A percentile compares a stretch with the other conserved stretches of the same genome.
phyloP scores from a whole-genome alignment of 2,113 vertebrate species.

The Ictidomys tridecemlineatus region DNA sequence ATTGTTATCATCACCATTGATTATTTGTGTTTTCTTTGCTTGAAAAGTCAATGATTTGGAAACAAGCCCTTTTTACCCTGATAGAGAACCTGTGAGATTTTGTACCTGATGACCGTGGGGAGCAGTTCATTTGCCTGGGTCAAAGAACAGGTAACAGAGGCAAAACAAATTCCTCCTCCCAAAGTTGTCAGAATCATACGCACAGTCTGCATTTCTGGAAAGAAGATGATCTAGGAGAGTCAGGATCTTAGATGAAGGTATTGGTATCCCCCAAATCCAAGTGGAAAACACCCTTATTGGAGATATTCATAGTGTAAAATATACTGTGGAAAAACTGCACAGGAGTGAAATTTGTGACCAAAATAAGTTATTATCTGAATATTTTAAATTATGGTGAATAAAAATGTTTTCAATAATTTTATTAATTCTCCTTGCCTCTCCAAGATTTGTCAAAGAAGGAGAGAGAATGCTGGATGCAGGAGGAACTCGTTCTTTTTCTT shows the following conservation, averaged over 20 bases:
- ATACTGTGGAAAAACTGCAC: not conserved
- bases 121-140: slow-evolving; percentile 55
- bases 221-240: not conserved
- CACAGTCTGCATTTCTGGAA: slow-evolving; percentile 61
- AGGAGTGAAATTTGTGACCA: not conserved
- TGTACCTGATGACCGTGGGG: slow-evolving; percentile 64
- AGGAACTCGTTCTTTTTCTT: not conserved
- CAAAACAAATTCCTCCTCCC: not conserved
- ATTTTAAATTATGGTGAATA: not conserved
- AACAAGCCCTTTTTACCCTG: not conserved
- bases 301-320: not conserved
- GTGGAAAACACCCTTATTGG: not conserved
- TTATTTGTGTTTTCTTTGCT: not conserved
- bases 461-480: not conserved
- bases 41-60: not conserved
- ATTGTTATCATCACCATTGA: not conserved
- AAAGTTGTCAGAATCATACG: not conserved
- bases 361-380: not conserved
- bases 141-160: fast-evolving
- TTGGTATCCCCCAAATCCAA: not conserved
- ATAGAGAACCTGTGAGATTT: not conserved
- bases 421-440: not conserved
- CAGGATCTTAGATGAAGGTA: not conserved
- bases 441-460: not conserved
- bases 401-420: not conserved